phyloP scores from a whole-genome alignment of 2,888 invertebrate genomes.

The Nephrocerus scutellatus region DNA sequence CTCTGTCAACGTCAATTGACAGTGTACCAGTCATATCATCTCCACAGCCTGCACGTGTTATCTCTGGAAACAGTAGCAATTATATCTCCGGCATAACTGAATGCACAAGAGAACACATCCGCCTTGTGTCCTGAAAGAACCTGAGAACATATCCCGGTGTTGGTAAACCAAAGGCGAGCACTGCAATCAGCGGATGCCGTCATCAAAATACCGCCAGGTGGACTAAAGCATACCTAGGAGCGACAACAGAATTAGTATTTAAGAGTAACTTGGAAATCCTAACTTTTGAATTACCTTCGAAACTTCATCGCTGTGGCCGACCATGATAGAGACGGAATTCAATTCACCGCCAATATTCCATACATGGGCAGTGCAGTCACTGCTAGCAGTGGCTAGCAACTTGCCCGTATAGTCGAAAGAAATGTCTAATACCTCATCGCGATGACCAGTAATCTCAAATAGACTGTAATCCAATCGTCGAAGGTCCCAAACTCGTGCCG shows the following conservation, averaged over 20 bases:
- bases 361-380: constrained; percentile 66
- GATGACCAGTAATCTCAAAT: constrained; percentile 56
- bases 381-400: constrained; percentile 65
- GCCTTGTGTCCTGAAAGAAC: constrained; percentile 68
- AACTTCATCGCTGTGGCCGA: constrained; percentile 62
- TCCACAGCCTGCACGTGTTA: constrained; percentile 74
- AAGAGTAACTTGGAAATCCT: not conserved
- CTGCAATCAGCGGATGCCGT: constrained; percentile 72
- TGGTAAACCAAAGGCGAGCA: constrained; percentile 61
- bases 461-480: constrained; percentile 50
- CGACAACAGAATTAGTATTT: not conserved
- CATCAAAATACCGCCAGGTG: constrained; percentile 64
- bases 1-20: constrained; percentile 28
- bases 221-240: constrained; percentile 67
- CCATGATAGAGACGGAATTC: constrained; percentile 54
- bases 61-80: constrained; percentile 78
- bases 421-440: constrained; percentile 68
- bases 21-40: constrained; percentile 62
- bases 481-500: constrained; percentile 64
- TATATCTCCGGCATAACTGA: constrained; percentile 69
- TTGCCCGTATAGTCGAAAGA: constrained; percentile 69
- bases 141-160: constrained; percentile 63
- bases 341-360: constrained; percentile 58
- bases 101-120: constrained; percentile 77
- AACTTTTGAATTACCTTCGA: constrained; percentile 51